phyloP scores from a whole-genome alignment of 2,113 vertebrate genomes.

The Prolemur simus region DNA sequence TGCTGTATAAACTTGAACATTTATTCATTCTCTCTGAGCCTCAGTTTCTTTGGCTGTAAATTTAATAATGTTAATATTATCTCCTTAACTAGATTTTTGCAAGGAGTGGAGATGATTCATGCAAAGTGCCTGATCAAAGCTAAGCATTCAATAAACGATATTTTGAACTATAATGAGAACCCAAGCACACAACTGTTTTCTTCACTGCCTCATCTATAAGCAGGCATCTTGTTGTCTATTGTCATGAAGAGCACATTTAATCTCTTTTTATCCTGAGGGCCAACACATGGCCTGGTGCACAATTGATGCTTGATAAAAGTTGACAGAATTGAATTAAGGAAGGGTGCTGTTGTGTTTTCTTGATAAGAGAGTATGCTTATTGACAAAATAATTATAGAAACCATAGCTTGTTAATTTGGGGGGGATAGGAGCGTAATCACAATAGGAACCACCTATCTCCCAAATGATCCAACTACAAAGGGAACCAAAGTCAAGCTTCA shows the following conservation, averaged over 20 bases:
- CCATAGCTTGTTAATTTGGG: background rate
- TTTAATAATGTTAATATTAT: background rate
- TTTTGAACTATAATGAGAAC: background rate
- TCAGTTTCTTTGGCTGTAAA: background rate
- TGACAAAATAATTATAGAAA: constrained; percentile 24
- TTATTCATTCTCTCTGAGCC: background rate
- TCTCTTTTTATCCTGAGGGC: background rate
- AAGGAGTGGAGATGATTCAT: background rate
- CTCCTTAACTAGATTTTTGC: background rate
- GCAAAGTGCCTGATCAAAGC: background rate
- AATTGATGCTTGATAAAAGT: constrained; percentile 4
- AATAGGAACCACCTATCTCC: background rate
- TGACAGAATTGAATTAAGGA: background rate
- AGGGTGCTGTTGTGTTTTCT: background rate
- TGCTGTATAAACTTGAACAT: background rate
- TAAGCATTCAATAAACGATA: background rate
- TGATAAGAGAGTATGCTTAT: background rate
- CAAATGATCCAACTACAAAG: background rate
- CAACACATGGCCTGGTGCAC: background rate
- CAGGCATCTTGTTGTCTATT: background rate
- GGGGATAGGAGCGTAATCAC: background rate
- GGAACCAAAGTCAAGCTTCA: background rate
- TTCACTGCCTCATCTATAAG: background rate
- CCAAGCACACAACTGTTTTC: background rate
- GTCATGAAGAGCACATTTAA: background rate